Evolutionary conservation across 2,888 invertebrate genomes (phyloP), one percentile per base, ranked within the genome.

Genomic region (Liposcelis brunnea): DNA sequence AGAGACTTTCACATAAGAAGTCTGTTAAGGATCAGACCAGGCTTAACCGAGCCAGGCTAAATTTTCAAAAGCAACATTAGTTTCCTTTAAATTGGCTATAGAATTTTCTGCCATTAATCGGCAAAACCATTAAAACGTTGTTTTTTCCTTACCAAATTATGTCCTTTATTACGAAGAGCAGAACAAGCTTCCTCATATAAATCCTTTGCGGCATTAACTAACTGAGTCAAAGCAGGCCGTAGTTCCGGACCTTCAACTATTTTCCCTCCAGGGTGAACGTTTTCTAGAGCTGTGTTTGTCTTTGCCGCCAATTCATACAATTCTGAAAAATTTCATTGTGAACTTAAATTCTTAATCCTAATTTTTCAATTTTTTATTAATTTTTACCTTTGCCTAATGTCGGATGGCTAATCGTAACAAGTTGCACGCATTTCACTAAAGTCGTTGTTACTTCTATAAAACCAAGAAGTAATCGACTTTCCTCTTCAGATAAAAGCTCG

Each of bases 391-490:
- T 14, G 15, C 81, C 80, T 32, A 82, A 62, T 31, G 67, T 65
- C 34, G 75, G 74, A 61, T 81, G 73, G 15, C 75, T 76, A 52
- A 80, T 75, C 35, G 77, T 73, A 32, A 79, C 64, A 52, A 72
- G 65, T 55, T 73, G 73, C 14, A 68, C 63, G 55, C 65, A 65
- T 53, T 87, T 85, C n/a, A 87, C 81, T n/a, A 91, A 70, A 1
- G 80, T 78, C 47, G 83, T 81, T 42, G 84, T 74, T 26, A 81
- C 80, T 59, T 91, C 90, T 16, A 91, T 78, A 57, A 91, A 77
- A 35, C 75, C 77, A 4, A 86, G 67, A 2, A 93, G 65, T 42
- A 80, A 70, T 6, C 70, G 68, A 52, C 74, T 71, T 61, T 89
- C 87, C 6, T 81, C 78, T 2, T 72, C 69, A 36, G 58, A 58